Base-by-base conservation (phyloP, 2,888 invertebrate species). In the Blastobasis lacticolella region DNA sequence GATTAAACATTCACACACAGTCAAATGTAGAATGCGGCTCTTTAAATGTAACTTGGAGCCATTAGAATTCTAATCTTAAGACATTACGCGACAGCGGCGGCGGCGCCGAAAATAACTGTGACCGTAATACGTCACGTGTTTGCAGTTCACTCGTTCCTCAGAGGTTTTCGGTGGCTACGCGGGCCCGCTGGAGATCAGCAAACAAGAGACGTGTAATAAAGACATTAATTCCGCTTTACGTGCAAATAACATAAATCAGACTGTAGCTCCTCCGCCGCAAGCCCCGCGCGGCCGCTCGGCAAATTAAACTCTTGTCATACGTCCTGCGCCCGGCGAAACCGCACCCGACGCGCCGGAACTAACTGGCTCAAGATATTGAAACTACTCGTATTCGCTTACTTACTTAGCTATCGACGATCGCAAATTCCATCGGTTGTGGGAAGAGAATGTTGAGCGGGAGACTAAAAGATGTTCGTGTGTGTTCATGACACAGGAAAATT, bases 231-330 rank as follows among this genome's bases (percentile, higher is more conserved):
- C 81, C 80, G 81, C 81, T 85, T 83, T 82, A 82, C 80, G 81
- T 82, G 83, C 81, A 86, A 87, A 85, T 81, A 85, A 82, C 85
- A 86, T 87, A 87, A 87, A 88, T 88, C 86, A 87, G 83, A 77
- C 71, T 79, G 78, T 74, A 79, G 77, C 75, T 73, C 73, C 73
- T 76, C 76, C 74, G 75, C 81, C 84, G 71, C 84, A 82, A 81
- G 78, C 75, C 78, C 75, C 69, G 55, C 67, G 64, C 59, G 68
- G 73, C 73, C 75, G 66, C 53, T 67, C 71, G 70, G 64, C 76
- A 78, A 81, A 82, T 82, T 81, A 82, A 82, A 74, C 73, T 70
- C 70, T 73, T 75, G 76, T 80, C 81, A 79, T 79, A 75, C 73
- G 75, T 78, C 72, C 75, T 72, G 64, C 64, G 66, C 67, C 62